Percentiles rank a stretch among this genome's conserved stretches.
Conservation (phyloP, 2,888 invertebrate species). For the Pseudanteris insignis region DNA sequence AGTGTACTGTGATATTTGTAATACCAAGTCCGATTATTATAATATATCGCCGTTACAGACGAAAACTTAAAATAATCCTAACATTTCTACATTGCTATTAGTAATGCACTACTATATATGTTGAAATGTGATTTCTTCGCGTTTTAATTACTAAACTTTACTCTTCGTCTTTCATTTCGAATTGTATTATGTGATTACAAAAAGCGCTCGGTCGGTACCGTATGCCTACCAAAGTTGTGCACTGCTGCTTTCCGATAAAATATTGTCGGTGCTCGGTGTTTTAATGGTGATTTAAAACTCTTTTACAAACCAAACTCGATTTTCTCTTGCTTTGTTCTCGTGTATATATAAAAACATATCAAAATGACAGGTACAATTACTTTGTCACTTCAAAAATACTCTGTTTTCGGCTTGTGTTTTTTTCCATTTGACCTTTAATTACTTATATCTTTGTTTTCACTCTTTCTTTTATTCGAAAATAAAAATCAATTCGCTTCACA, state of each 20-base stretch:
- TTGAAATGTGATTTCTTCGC: conserved; percentile 44
- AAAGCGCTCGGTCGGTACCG: conserved; percentile 44
- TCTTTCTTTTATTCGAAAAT: conserved; percentile 20
- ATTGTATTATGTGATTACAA: conserved; percentile 27
- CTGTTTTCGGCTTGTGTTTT: conserved; percentile 3
- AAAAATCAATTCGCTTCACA: conserved; percentile 39
- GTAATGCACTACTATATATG: conserved; percentile 56
- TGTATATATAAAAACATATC: conserved; percentile 41
- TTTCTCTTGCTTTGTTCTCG: conserved; percentile 20
- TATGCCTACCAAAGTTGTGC: conserved; percentile 44
- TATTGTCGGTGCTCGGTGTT: conserved; percentile 25
- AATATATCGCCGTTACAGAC: conserved; percentile 51
- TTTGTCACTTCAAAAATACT: conserved; percentile 41
- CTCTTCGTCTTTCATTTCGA: conserved; percentile 5
- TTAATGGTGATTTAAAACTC: conserved; percentile 7
- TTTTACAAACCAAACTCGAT: conserved; percentile 33
- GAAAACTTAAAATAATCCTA: conserved; percentile 63
- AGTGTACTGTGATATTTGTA: conserved; percentile 63
- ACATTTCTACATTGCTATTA: conserved; percentile 58
- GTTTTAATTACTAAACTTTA: conserved; percentile 26
- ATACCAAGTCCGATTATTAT: conserved; percentile 52
- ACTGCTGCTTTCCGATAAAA: conserved; percentile 34
- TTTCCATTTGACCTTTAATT: conserved; percentile 17
- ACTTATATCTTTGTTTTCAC: conserved; percentile 16
- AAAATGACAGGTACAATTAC: conserved; percentile 43